phyloP scores from a whole-genome alignment of 2,797 vertebrate species.

The Craterocephalus amniculus region DNA sequence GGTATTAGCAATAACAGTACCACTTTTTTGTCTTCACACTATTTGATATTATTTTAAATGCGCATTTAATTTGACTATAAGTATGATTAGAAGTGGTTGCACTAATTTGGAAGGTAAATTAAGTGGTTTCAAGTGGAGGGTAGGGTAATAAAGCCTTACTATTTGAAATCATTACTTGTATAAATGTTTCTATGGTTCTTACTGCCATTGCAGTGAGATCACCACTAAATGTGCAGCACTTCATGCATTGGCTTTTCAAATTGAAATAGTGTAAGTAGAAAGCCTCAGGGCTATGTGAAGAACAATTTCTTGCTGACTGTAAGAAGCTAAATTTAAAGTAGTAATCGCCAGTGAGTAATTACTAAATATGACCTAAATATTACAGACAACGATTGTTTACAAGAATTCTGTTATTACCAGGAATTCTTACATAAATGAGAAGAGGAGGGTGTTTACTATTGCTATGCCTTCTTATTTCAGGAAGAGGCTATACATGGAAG shows the following conservation, averaged over 20 bases:
- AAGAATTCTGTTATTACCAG: not conserved
- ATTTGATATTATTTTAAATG: too few species aligned
- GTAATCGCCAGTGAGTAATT: too few species aligned
- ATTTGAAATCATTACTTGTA: too few species aligned
- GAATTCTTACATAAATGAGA: not conserved
- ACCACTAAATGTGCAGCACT: not conserved
- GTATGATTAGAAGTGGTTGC: too few species aligned
- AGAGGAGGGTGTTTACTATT: not conserved
- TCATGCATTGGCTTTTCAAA: not conserved
- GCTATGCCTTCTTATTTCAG: constrained; percentile 71
- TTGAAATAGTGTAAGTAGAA: not conserved
- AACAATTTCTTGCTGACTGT: not conserved
- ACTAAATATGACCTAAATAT: not conserved
- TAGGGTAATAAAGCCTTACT: too few species aligned
- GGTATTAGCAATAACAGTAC: too few species aligned
- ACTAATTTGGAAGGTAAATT: too few species aligned
- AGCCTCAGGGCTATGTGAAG: not conserved
- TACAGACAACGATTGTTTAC: not conserved
- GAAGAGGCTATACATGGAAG: constrained; percentile 99
- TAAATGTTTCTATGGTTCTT: too few species aligned
- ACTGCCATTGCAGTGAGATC: not conserved
- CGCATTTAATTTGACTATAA: too few species aligned
- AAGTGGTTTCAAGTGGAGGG: too few species aligned
- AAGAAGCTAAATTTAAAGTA: not conserved
- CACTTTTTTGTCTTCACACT: too few species aligned